Base-by-base conservation (phyloP, 2,888 invertebrate species). In the Hybos culiciformis region DNA sequence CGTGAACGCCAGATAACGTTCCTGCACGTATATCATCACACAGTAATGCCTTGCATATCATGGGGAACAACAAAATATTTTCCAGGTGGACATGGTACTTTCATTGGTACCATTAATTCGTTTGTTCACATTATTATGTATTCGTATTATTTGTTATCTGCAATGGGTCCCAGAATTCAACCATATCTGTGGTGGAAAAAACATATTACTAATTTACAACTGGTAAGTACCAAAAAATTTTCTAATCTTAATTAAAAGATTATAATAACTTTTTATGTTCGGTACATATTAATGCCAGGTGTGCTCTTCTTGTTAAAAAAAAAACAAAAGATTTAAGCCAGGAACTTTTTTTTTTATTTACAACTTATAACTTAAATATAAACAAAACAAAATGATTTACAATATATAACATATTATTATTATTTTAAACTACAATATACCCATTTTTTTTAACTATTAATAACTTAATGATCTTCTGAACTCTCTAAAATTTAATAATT, bases 51-150 rank as follows among this genome's bases (percentile, higher is more conserved):
- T 2, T 75, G 90, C 74, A 80, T 86, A 55, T 85, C 87, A 41
- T 94, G 93, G 93, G 88, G 87, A 37, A 84, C 83, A 12, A 84
- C 88, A 12, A 90, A 90, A 64, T 93, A 86, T 61, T 83, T 76
- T 58, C 76, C 78, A 44, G 88, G 88, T 41, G 90, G 88, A 0
- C 93, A 94, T 63, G 90, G 90, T 20, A 90, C 92, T 3, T 82
- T 90, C 57, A 87, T 90, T 53, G 66, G 66, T 43, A 54, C 86
- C 47, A 79, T 93, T 52, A 94, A 94, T 69, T 86, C 91, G 3
- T 92, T 92, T 56, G 92, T 94, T 15, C 94, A 94, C 60, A 83
- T 93, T 50, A 74, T 94, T 52, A 94, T 94, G 93, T 94, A 94
- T 63, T 71, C 80, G 2, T 94, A 94, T 64, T 92, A 92, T 57